A percentile compares a stretch with the other conserved stretches of the same genome.
Conservation (phyloP, 2,888 invertebrate species). For the Penaeus monodon region DNA sequence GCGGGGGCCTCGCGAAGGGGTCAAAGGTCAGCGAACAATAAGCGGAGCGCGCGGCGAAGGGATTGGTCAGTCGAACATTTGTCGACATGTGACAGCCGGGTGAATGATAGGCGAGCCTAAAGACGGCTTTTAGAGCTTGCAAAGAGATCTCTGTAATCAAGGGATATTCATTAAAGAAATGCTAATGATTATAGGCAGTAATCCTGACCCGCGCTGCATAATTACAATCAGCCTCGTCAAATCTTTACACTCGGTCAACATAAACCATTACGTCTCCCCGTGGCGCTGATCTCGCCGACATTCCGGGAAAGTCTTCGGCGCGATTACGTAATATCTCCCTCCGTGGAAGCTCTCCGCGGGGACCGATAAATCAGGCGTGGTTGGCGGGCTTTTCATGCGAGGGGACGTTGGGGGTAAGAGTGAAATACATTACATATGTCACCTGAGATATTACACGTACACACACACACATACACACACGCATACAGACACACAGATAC, state of each 20-base stretch:
- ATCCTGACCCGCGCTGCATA: slow-evolving; percentile 12
- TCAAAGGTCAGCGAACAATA: slow-evolving; percentile 6
- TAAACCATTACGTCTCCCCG: no score
- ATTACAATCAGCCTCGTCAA: slow-evolving; percentile 20
- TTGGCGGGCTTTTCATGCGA: no score
- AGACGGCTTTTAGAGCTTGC: slow-evolving; percentile 26
- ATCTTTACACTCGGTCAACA: neutral
- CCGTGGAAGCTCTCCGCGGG: no score
- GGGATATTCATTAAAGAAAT: slow-evolving; percentile 52
- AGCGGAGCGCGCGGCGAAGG: slow-evolving; percentile 10
- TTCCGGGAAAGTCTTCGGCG: no score
- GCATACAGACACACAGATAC: no score
- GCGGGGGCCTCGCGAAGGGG: slow-evolving; percentile 13
- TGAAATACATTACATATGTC: no score
- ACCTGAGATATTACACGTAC: no score
- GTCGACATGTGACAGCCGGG: slow-evolving; percentile 35
- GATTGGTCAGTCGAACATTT: slow-evolving; percentile 27
- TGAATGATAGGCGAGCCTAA: slow-evolving; percentile 32
- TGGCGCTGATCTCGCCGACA: no score
- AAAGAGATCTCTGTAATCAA: slow-evolving; percentile 39
- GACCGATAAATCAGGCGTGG: no score
- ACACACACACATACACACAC: no score
- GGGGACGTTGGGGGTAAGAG: no score
- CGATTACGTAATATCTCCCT: no score
- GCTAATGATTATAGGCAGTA: slow-evolving; percentile 31